Base-by-base conservation (phyloP, 2,888 invertebrate species). In the Megaustenia siamemsis region DNA sequence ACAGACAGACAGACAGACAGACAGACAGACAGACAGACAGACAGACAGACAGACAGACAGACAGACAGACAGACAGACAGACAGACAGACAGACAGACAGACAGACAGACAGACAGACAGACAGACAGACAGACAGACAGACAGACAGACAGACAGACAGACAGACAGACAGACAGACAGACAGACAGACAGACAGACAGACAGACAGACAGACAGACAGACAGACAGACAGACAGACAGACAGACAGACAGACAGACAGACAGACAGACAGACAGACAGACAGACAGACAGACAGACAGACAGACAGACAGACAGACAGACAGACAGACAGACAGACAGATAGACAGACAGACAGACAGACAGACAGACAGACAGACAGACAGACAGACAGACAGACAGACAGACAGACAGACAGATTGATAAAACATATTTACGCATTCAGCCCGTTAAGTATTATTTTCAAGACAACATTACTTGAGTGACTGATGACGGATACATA, bases 31-130 rank as follows among this genome's bases (percentile, higher is more conserved):
- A 75, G 43, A 75, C 5, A 75, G 43, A 75, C 5, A 75, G 43
- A 75, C 21, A 75, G 43, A 75, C 21, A 75, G 75, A 75, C 21
- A 75, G 43, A 75, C 21, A 75, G 43, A 75, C 21, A 75, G 43
- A 75, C 21, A 38, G 18, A 75, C 38, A 73, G 40, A 73, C 38
- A 73, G 40, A 73, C 38, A 73, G 49, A 75, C 8, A 75, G 21
- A 43, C 8, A 75, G 49, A 45, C 15, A 75, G 75, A 75, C 18
- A 49, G 49, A 49, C 18, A 49, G 49, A 49, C 18, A 49, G 49
- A 49, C 18, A 49, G 49, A 49, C 18, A 49, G 49, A 49, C 18
- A 49, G 49, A 49, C 18, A 49, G 49, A 49, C 18, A 49, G 49
- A 49, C 49, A 49, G 49, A 49, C 49, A 49, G 49, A 43, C 28